Evolutionary conservation across 2,888 invertebrate species (phyloP), one percentile per base, ranked within the genome.

Genomic region (Antheraea assamensis): DNA sequence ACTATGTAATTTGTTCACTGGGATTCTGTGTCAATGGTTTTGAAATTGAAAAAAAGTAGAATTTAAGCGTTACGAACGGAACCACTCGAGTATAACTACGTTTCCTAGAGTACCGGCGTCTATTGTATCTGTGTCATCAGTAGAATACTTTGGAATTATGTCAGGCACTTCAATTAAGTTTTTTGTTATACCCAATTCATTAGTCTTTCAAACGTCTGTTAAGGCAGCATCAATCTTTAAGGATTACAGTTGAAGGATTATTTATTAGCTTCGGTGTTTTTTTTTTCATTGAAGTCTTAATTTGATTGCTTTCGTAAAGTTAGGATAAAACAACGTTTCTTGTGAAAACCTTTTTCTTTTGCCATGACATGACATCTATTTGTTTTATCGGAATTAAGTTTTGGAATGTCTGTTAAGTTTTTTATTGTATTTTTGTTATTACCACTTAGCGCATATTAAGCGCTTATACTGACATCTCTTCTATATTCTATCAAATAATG

Each of bases 1-100:
- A 76, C 72, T 78, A 76, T 77, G 81, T 82, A 81, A 83, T 78
- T 75, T 77, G 72, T 74, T 70, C 35, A 35, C 74, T 72, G 72
- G 77, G 80, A 81, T 76, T 82, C 81, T 81, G 81, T 76, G 80
- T 71, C 76, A 72, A 74, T 61, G 70, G 74, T 81, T 77, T 81
- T 78, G 81, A 55, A 82, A 81, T 79, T 79, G 55, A 76, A 77
- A 77, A 77, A 71, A n/a, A 78, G 19, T 42, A 72, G 30, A 30
- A 64, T 72, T 64, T 61, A 64, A 5, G n/a, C 75, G 76, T 73
- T 74, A 74, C 72, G 72, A 74, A 74, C 72, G 17, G 30, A 72
- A 42, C 47, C 35, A 24, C 35, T 68, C 68, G 35, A 68, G 68
- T 35, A n/a, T 68, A 8, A 30, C 61, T 30, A 64, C 61, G 30